A percentile compares a stretch with the other conserved stretches of the same genome.
Conservation (phyloP, 1,140 invertebrate genomes). For the Drosophila orena region DNA sequence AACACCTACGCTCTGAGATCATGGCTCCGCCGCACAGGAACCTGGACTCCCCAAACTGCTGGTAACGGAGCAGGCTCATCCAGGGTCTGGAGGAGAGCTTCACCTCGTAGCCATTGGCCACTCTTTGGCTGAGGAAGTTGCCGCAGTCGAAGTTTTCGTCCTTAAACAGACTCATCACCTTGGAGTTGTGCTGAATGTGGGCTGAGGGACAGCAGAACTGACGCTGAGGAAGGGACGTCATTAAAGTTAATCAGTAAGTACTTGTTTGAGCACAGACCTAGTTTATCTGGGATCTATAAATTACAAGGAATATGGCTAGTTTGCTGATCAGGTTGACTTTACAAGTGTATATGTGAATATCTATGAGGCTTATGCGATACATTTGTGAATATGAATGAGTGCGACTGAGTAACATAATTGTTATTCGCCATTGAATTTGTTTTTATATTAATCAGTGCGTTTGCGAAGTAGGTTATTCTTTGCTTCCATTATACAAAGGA, state of each 20-base stretch:
- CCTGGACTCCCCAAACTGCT: constrained; percentile 30
- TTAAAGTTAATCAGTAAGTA: background rate
- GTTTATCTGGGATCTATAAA: too few species aligned
- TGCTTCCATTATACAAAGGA: background rate
- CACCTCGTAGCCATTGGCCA: constrained; percentile 82
- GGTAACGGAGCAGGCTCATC: constrained; percentile 86
- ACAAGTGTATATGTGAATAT: background rate
- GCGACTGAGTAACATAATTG: too few species aligned
- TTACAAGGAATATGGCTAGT: background rate
- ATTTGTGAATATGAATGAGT: background rate
- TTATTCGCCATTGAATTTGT: too few species aligned
- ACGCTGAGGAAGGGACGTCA: constrained; percentile 27
- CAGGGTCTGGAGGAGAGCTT: constrained; percentile 86
- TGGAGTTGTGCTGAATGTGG: constrained; percentile 71
- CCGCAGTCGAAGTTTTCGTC: constrained; percentile 55
- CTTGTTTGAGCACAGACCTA: background rate
- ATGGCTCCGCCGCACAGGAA: constrained; percentile 85
- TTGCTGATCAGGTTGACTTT: background rate
- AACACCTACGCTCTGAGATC: constrained; percentile 79
- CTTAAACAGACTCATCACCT: constrained; percentile 59
- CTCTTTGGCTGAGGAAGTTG: constrained; percentile 71
- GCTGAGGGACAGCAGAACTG: constrained; percentile 60
- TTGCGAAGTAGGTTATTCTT: background rate
- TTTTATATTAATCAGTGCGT: too few species aligned
- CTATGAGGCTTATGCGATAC: too few species aligned